phyloP scores from a whole-genome alignment of 2,888 invertebrate genomes.

The Eilema griseolum region DNA sequence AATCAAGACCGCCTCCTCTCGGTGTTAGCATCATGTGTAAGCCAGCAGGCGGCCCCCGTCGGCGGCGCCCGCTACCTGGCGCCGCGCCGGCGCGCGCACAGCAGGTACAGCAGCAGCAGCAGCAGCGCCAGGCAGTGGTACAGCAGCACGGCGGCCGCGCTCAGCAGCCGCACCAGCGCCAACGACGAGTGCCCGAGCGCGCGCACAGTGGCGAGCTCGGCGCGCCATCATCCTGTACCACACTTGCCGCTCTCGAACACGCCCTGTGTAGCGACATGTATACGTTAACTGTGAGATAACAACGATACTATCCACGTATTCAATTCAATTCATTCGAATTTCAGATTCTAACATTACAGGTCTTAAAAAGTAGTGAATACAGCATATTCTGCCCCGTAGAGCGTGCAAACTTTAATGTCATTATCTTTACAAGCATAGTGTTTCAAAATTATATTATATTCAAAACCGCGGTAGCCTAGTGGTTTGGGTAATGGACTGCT shows the following conservation, averaged over 20 bases:
- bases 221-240: constrained; percentile 90
- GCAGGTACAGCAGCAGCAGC: constrained; percentile 60
- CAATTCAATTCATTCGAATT: no score
- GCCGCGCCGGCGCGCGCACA: constrained; percentile 24
- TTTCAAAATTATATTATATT: no score
- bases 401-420: no score
- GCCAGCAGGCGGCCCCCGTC: neutral
- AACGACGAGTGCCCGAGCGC: constrained; percentile 54
- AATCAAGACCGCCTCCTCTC: no score
- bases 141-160: constrained; percentile 50
- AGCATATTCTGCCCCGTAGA: no score
- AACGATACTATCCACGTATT: no score
- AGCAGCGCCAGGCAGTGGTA: constrained; percentile 53
- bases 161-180: constrained; percentile 53
- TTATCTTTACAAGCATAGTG: no score
- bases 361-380: no score
- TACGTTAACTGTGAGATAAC: neutral
- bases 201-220: constrained; percentile 71
- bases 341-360: no score
- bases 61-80: neutral
- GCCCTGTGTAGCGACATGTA: constrained; percentile 76
- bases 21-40: no score
- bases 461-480: no score
- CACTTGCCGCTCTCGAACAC: constrained; percentile 96
- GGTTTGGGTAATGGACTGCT: no score